phyloP scores from a whole-genome alignment of 2,113 vertebrate genomes.

The Xyliphius kryptos region DNA sequence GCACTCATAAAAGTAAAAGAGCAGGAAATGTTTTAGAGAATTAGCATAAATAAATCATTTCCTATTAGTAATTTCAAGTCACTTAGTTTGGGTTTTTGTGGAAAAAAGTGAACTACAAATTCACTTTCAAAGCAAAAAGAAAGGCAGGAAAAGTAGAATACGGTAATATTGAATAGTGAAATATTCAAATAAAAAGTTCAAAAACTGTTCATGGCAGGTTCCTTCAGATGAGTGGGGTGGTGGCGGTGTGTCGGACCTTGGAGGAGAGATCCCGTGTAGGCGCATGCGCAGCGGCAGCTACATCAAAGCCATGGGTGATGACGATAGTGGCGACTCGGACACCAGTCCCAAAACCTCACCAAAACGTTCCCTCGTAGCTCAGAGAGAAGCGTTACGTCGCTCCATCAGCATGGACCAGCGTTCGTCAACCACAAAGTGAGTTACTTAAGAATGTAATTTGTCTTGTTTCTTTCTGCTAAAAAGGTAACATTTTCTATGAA shows the following conservation, averaged over 20 bases:
- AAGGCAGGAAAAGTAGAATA: too few relatives aligned
- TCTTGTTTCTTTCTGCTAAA: too few relatives aligned
- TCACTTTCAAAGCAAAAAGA: too few relatives aligned
- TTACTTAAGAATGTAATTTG: too few relatives aligned
- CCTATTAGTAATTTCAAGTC: too few relatives aligned
- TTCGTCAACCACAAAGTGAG: slow-evolving; percentile 64
- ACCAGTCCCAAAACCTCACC: slow-evolving; percentile 82
- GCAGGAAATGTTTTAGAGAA: too few relatives aligned
- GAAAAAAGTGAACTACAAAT: too few relatives aligned
- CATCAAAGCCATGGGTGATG: slow-evolving; percentile 98
- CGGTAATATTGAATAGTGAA: too few relatives aligned
- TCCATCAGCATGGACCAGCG: slow-evolving; percentile 94
- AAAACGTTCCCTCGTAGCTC: slow-evolving; percentile 72
- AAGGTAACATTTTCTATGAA: too few relatives aligned
- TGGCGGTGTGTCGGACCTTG: slow-evolving; percentile 61
- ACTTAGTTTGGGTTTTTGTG: too few relatives aligned
- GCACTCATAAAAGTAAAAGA: too few relatives aligned
- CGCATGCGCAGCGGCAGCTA: slow-evolving; percentile 98
- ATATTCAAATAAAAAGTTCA: background rate
- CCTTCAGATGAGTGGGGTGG: slow-evolving; percentile 90
- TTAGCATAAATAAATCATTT: too few relatives aligned
- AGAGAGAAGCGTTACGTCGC: slow-evolving; percentile 84
- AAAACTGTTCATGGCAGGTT: slow-evolving; percentile 66
- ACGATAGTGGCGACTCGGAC: slow-evolving; percentile 91
- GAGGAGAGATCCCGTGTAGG: slow-evolving; percentile 92